phyloP scores from a whole-genome alignment of 2,113 vertebrate genomes.

The Oplegnathus fasciatus region DNA sequence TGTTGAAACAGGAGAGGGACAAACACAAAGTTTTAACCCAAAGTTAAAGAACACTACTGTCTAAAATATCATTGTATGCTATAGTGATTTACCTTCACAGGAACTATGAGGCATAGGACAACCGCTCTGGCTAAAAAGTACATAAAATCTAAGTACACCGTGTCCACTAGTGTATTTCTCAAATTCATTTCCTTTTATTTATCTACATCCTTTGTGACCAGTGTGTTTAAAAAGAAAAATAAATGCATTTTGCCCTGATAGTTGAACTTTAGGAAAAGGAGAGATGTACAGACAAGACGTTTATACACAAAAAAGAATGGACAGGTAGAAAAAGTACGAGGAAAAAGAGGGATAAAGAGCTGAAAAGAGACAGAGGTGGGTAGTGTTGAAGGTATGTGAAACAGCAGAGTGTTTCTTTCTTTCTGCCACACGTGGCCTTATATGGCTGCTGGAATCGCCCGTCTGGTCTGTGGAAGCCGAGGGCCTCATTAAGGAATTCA shows the following conservation, averaged over 20 bases:
- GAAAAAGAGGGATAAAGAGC: background rate
- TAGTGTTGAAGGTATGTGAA: background rate
- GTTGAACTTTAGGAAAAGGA: background rate
- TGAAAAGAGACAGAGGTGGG: background rate
- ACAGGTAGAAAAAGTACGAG: background rate
- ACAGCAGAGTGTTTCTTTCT: background rate
- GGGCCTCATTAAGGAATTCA: constrained; percentile 57
- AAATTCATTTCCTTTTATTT: background rate
- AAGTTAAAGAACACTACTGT: no score
- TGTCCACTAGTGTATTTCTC: background rate
- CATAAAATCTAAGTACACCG: background rate
- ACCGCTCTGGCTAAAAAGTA: no score
- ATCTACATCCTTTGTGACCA: background rate
- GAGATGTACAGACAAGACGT: background rate
- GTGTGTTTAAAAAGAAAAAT: background rate
- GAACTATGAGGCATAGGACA: no score
- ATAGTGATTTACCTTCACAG: no score
- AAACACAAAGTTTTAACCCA: no score
- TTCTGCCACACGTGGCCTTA: constrained; percentile 24
- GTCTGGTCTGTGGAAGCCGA: constrained; percentile 23
- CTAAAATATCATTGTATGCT: no score
- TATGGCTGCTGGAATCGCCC: constrained; percentile 20
- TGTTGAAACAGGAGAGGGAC: no score
- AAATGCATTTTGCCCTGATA: no score
- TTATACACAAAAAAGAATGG: background rate